Evolutionary conservation across 53 echinoderm and acorn worm genomes (phyloP).

Genomic region (Zoroaster sp.): DNA sequence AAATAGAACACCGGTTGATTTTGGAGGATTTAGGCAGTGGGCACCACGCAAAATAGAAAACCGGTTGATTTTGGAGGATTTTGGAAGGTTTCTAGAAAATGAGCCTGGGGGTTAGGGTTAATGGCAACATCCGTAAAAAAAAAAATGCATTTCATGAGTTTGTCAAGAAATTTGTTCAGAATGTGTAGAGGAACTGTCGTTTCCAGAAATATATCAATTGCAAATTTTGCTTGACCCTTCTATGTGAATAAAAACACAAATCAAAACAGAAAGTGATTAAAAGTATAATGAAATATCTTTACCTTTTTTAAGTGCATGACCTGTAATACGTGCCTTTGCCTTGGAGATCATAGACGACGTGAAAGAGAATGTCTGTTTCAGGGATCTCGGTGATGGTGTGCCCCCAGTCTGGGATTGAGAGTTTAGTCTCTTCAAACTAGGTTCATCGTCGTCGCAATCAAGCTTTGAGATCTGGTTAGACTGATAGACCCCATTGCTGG

Average conservation of each 20-base stretch:
- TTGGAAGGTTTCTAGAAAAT: no score
- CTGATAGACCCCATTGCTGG: neutral
- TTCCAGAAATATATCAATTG: no score
- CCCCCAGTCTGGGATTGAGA: conserved; percentile 11
- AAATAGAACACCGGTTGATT: no score
- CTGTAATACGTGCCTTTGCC: conserved; percentile 34
- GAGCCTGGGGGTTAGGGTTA: no score
- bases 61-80: no score
- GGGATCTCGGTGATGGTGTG: conserved; percentile 31
- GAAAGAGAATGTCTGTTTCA: conserved; percentile 32
- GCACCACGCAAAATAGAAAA: no score
- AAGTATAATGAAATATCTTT: neutral
- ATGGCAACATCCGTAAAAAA: no score
- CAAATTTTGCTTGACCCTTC: no score
- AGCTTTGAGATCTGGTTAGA: neutral
- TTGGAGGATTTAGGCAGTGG: no score
- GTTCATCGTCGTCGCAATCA: neutral
- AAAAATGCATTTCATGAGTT: no score
- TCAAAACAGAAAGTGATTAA: neutral
- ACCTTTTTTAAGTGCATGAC: conserved; percentile 27
- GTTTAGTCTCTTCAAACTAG: conserved; percentile 2
- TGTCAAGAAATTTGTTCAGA: no score
- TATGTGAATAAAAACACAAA: neutral
- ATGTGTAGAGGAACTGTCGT: no score
- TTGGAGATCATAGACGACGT: conserved; percentile 37